A percentile compares a stretch with the other conserved stretches of the same genome.
phyloP scores from a whole-genome alignment of 2,113 vertebrate species.

The Cercopithecus mona region DNA sequence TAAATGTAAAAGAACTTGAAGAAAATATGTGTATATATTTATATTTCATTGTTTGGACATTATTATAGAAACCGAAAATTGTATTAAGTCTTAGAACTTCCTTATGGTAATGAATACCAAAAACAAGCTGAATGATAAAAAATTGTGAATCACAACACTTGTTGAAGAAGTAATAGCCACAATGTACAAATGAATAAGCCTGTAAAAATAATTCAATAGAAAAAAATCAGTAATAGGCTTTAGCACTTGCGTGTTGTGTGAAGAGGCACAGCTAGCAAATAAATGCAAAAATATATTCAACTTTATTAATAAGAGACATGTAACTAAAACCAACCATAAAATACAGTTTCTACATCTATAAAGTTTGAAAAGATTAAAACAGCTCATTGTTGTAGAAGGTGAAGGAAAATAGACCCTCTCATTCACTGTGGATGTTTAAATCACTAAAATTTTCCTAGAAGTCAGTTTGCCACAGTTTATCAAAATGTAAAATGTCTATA shows the following conservation, averaged over 20 bases:
- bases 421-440: neutral
- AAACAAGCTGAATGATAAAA: neutral
- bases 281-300: neutral
- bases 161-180: neutral
- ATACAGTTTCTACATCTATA: neutral
- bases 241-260: neutral
- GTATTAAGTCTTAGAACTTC: constrained; percentile 12
- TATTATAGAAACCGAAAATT: neutral
- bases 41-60: neutral
- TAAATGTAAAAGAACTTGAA: neutral
- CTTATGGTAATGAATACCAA: neutral
- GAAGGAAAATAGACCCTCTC: neutral
- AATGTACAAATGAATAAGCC: neutral
- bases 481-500: neutral
- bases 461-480: neutral
- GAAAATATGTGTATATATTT: neutral
- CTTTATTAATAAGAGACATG: neutral
- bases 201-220: neutral
- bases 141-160: neutral
- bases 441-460: neutral
- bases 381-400: neutral
- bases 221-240: neutral
- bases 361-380: neutral
- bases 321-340: neutral
- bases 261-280: neutral